Percentiles rank a stretch among this genome's conserved stretches.
These are phyloP conservation scores for Odocoileus virginianus DNA, from an alignment of 2,113 vertebrate genomes.

Conservation along the genomic window DNA sequence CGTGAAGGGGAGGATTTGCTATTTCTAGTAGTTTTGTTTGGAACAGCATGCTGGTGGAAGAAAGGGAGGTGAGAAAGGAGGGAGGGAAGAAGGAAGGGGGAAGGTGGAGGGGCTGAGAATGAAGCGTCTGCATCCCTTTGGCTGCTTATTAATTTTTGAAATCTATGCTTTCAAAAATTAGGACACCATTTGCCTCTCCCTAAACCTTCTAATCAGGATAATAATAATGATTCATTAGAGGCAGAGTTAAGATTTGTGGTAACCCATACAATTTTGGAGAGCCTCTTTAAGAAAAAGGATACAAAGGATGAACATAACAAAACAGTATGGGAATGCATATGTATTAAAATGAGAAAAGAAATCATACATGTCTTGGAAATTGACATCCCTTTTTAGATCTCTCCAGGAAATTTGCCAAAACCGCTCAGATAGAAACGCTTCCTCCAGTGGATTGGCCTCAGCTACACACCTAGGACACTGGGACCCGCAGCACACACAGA, in stretches of 20 bases:
- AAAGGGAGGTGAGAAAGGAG: fast-evolving
- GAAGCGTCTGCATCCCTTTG: fast-evolving
- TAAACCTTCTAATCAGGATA: not conserved
- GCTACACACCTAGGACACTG: no score
- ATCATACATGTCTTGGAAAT: not conserved
- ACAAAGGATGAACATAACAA: not conserved
- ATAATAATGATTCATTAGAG: not conserved
- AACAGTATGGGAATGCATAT: not conserved
- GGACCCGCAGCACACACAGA: not conserved
- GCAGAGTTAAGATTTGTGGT: not conserved
- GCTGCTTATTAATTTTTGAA: not conserved
- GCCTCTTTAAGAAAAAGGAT: not conserved
- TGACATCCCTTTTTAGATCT: not conserved
- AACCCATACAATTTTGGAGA: not conserved
- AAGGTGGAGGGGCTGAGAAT: not conserved
- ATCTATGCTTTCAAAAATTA: not conserved
- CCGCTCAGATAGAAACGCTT: not conserved
- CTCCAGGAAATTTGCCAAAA: not conserved
- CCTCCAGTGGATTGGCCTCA: not conserved
- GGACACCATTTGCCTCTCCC: not conserved
- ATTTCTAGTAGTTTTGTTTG: not conserved
- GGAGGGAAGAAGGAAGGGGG: not conserved
- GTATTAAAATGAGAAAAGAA: not conserved
- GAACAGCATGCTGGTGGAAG: not conserved
- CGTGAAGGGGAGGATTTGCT: not conserved